Evolutionary conservation across 2,797 vertebrate species (phyloP).

Genomic region (Artibeus lituratus): DNA sequence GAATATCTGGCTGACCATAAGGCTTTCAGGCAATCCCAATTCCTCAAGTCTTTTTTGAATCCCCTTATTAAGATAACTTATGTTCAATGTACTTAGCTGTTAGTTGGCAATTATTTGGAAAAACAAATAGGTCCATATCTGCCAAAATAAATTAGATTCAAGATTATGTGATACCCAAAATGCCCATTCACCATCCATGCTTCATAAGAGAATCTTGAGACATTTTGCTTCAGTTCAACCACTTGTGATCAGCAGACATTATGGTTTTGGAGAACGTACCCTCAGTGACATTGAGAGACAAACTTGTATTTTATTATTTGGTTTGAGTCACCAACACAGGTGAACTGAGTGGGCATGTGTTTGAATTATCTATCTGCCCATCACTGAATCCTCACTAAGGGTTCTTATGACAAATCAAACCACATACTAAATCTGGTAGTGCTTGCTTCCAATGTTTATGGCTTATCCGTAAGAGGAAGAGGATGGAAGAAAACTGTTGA

Average conservation of each 20-base stretch:
- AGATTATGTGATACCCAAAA: accelerated
- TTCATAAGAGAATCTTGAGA: background rate
- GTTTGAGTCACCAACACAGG: background rate
- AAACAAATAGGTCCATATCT: background rate
- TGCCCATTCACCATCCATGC: background rate
- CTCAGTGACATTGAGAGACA: background rate
- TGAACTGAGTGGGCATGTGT: background rate
- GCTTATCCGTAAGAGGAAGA: background rate
- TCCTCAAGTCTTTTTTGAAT: background rate
- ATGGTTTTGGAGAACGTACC: background rate
- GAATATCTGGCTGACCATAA: background rate
- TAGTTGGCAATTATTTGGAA: background rate
- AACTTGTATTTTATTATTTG: background rate
- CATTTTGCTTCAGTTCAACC: background rate
- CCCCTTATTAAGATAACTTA: background rate
- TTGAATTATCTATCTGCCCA: background rate
- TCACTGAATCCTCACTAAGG: background rate
- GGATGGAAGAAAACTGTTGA: background rate
- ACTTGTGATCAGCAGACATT: background rate
- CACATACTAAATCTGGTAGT: background rate
- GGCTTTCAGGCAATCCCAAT: background rate
- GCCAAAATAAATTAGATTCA: background rate
- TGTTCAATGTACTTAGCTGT: background rate
- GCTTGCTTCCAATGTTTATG: background rate
- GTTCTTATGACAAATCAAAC: background rate